Conservation (phyloP, 2,888 invertebrate genomes). For the Drosophila melanocephala region DNA sequence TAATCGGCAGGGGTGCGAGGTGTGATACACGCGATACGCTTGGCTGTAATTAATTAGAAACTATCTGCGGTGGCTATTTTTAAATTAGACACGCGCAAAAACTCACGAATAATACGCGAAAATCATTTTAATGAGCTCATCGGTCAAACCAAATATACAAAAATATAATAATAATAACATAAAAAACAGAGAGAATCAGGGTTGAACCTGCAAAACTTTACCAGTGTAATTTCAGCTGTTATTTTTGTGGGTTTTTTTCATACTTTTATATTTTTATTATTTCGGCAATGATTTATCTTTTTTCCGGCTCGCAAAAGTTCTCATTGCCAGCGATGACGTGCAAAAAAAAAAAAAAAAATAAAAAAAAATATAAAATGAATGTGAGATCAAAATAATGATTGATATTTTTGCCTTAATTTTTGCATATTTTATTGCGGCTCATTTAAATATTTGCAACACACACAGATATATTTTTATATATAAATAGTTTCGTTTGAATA, state of each 20-base stretch:
- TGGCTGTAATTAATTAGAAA: slow-evolving; percentile 56
- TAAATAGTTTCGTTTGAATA: slow-evolving; percentile 1
- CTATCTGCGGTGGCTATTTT: slow-evolving; percentile 28
- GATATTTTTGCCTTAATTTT: slow-evolving; percentile 29
- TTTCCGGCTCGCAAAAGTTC: slow-evolving; percentile 30
- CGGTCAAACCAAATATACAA: slow-evolving; percentile 12
- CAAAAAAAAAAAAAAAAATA: slow-evolving; percentile 47
- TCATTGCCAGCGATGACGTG: slow-evolving; percentile 53
- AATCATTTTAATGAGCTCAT: slow-evolving; percentile 73
- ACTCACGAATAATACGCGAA: slow-evolving; percentile 36
- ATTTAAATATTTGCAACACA: slow-evolving; percentile 31
- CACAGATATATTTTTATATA: not conserved
- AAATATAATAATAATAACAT: slow-evolving; percentile 6
- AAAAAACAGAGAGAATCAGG: not conserved
- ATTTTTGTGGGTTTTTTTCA: not conserved
- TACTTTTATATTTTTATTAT: not conserved
- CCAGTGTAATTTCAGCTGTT: slow-evolving; percentile 13
- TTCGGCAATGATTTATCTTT: slow-evolving; percentile 42
- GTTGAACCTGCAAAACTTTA: slow-evolving; percentile 5
- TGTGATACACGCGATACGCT: slow-evolving; percentile 47
- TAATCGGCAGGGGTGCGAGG: not conserved
- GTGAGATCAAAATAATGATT: slow-evolving; percentile 34
- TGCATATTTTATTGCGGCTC: slow-evolving; percentile 26
- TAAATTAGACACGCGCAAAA: slow-evolving; percentile 35
- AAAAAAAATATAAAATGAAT: slow-evolving; percentile 31